A percentile compares a stretch with the other conserved stretches of the same genome.
phyloP scores from a whole-genome alignment of 2,888 invertebrate genomes.

The Xestia c-nigrum region DNA sequence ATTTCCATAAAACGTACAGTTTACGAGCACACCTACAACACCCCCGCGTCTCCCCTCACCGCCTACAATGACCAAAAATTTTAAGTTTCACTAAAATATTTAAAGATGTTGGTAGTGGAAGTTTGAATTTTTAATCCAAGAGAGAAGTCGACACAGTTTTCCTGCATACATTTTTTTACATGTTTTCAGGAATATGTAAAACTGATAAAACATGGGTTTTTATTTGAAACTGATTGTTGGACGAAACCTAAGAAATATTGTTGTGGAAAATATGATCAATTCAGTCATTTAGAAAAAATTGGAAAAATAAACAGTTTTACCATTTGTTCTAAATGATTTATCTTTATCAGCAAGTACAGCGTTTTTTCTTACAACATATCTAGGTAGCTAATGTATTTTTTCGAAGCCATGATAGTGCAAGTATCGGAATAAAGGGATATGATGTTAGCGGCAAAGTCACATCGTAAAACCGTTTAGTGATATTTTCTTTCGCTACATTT shows the following conservation, averaged over 20 bases:
- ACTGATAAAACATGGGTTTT: no score
- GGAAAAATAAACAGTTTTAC: no score
- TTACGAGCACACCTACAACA: constrained; percentile 82
- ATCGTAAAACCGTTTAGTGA: constrained; percentile 61
- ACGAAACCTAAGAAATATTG: background rate
- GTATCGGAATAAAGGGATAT: constrained; percentile 32
- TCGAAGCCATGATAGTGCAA: background rate
- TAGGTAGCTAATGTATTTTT: background rate
- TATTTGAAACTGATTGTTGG: no score
- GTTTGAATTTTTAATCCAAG: constrained; percentile 23
- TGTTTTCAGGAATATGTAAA: background rate
- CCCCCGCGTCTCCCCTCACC: constrained; percentile 63
- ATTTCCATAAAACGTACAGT: constrained; percentile 86
- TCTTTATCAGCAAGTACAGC: background rate
- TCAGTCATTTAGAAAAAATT: no score
- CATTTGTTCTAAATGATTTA: no score
- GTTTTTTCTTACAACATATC: background rate
- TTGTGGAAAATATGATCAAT: no score
- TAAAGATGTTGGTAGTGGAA: constrained; percentile 13
- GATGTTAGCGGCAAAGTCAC: constrained; percentile 50
- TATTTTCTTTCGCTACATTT: constrained; percentile 61
- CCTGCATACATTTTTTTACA: background rate
- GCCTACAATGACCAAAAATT: constrained; percentile 70
- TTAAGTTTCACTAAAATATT: constrained; percentile 65
- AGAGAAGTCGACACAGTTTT: background rate